Evolutionary conservation across 2,113 vertebrate genomes (phyloP).

Genomic region (Psilopsiagon aurifrons): DNA sequence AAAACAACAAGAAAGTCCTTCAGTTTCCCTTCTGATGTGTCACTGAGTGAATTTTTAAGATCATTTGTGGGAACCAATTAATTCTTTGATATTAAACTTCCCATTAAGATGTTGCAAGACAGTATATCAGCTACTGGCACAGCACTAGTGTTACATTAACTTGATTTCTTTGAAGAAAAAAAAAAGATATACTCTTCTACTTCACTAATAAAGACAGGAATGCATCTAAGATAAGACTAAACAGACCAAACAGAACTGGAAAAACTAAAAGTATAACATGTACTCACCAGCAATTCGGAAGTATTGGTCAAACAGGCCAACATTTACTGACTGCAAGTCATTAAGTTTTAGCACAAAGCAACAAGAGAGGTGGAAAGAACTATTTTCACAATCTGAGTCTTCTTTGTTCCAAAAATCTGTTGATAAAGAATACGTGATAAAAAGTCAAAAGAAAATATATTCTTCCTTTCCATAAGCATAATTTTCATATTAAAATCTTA

Average conservation of each 20-base stretch:
- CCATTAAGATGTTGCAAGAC: background rate
- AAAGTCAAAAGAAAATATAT: background rate
- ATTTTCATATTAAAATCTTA: background rate
- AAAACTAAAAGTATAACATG: background rate
- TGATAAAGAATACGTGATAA: background rate
- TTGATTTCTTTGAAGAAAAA: background rate
- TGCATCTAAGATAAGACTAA: background rate
- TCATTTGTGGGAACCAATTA: background rate
- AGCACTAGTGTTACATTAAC: background rate
- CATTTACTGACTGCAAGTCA: conserved; percentile 87
- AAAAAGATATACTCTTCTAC: background rate
- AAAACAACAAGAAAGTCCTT: background rate
- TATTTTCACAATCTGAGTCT: conserved; percentile 74
- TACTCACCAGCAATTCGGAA: conserved; percentile 91
- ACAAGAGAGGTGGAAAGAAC: conserved; percentile 82
- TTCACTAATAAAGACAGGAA: background rate
- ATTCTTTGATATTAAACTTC: background rate
- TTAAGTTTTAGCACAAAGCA: conserved; percentile 84
- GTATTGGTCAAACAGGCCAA: conserved; percentile 97
- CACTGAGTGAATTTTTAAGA: background rate
- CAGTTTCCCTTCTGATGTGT: background rate
- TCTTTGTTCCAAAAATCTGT: conserved; percentile 83
- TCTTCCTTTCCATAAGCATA: background rate
- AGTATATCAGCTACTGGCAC: background rate
- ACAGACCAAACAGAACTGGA: background rate